Conservation (phyloP, 1,140 invertebrate genomes). For the Plodia interpunctella region DNA sequence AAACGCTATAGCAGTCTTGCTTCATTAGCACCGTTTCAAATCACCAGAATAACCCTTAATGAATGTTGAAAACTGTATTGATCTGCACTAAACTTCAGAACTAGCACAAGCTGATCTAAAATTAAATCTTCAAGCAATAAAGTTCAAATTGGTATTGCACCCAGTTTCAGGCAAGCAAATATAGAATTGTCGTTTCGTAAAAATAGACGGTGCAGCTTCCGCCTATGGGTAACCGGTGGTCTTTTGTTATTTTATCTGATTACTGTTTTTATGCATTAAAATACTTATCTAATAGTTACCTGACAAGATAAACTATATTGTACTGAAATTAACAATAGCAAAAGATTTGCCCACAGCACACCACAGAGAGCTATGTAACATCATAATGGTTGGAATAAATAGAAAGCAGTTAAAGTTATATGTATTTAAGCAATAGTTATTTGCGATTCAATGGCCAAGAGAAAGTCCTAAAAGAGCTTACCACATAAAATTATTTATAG, state of each 20-base stretch:
- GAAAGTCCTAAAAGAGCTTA: too few species aligned
- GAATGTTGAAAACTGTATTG: not conserved
- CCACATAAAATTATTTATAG: too few species aligned
- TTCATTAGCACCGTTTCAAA: not conserved
- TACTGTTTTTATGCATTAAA: conserved; percentile 17
- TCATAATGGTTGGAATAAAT: too few species aligned
- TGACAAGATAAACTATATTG: not conserved
- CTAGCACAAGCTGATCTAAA: not conserved
- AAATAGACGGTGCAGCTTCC: conserved; percentile 66
- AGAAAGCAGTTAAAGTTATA: too few species aligned
- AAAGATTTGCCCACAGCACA: too few species aligned
- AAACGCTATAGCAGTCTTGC: too few species aligned
- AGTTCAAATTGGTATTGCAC: not conserved
- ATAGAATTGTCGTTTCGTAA: conserved; percentile 50
- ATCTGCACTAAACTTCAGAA: not conserved
- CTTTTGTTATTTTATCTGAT: conserved; percentile 49
- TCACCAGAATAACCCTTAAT: not conserved
- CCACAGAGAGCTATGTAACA: not conserved
- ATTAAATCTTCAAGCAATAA: not conserved
- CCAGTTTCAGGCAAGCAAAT: conserved; percentile 24
- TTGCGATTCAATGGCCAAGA: too few species aligned
- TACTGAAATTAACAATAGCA: too few species aligned
- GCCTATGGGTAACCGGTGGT: conserved; percentile 56
- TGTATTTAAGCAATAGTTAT: too few species aligned
- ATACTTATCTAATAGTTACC: too few species aligned